Evolutionary conservation across 2,888 invertebrate species (phyloP), one percentile per base, ranked within the genome.

Genomic region (Andrena trimmerana): DNA sequence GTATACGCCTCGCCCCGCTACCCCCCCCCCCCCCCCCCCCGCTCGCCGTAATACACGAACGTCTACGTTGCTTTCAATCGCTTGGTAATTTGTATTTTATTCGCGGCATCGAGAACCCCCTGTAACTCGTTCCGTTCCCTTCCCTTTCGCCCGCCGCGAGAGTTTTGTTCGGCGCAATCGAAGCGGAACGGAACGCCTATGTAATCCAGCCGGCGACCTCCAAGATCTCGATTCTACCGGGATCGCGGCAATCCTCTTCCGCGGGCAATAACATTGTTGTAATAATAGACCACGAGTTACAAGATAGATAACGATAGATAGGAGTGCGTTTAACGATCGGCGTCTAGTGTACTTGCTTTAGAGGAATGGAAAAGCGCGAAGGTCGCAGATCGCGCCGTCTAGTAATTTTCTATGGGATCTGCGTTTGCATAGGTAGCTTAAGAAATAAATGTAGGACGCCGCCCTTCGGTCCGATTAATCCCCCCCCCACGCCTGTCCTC

Each of bases 231-330:
- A 57, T 57, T 27, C 3, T 27, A 57, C 24, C 20, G 57, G 24
- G 24, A 27, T 57, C 57, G 24, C 24, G 57, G 57, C 42, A 27
- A 24, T 10, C 27, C 57, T 57, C 57, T 57, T 57, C 24, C 57
- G 24, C 54, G 57, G 20, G 24, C 54, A 54, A 57, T 57, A 57
- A 57, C 24, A 57, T 57, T 57, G 57, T 57, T 57, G 27, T 57
- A 27, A 57, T 57, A 24, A 16, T 42, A 42, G 42, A 5, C 42
- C 42, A 42, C 42, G 42, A 42, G 42, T 42, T 42, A 16, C 42
- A 42, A 42, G 42, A 42, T 42, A 42, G 42, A 42, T 42, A 42
- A 42, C 42, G 27, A 13, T 20, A 60, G 27, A 60, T 24, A 16
- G 20, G 27, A 16, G 60, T 24, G 31, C 16, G 31, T 60, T 24